These are phyloP conservation scores for Sebastolobus altivelis DNA, from an alignment of 2,797 vertebrate genomes.

Conservation along the genomic window DNA sequence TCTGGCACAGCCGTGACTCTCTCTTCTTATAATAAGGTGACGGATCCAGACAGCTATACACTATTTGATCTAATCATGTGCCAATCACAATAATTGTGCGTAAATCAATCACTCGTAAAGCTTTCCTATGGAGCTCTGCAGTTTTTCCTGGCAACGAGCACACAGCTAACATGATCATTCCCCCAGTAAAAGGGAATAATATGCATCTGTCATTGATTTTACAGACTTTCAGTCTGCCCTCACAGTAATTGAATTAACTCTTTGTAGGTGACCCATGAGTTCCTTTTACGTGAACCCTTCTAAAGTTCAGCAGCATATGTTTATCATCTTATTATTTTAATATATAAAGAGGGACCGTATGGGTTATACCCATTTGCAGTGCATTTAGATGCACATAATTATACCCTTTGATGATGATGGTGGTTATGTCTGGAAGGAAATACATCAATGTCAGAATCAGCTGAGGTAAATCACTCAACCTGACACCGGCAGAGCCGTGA, in stretches of 20 bases:
- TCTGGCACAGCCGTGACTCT: slow-evolving; percentile 30
- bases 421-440: slow-evolving; percentile 16
- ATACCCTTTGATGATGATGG: slow-evolving; percentile 3
- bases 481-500: slow-evolving; percentile 14
- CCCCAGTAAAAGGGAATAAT: slow-evolving; percentile 56
- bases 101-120: slow-evolving; percentile 62
- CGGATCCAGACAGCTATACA: slow-evolving; percentile 59
- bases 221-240: slow-evolving; percentile 56
- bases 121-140: slow-evolving; percentile 47
- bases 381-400: slow-evolving; percentile 19
- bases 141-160: slow-evolving; percentile 60
- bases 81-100: slow-evolving; percentile 58
- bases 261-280: slow-evolving; percentile 45
- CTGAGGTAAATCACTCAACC: slow-evolving; percentile 32
- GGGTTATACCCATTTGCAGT: slow-evolving; percentile 16
- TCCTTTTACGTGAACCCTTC: slow-evolving; percentile 24
- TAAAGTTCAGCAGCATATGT: slow-evolving; percentile 23
- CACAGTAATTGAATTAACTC: slow-evolving; percentile 64
- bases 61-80: slow-evolving; percentile 65
- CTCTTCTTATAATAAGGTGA: slow-evolving; percentile 51
- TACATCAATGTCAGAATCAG: slow-evolving; percentile 17
- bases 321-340: slow-evolving; percentile 4
- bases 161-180: slow-evolving; percentile 51
- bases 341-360: slow-evolving; percentile 6
- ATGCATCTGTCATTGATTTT: slow-evolving; percentile 75